Percentiles rank a stretch among this genome's conserved stretches.
Evolutionary conservation across 2,888 invertebrate genomes (phyloP).

Genomic region (Lysandra coridon): DNA sequence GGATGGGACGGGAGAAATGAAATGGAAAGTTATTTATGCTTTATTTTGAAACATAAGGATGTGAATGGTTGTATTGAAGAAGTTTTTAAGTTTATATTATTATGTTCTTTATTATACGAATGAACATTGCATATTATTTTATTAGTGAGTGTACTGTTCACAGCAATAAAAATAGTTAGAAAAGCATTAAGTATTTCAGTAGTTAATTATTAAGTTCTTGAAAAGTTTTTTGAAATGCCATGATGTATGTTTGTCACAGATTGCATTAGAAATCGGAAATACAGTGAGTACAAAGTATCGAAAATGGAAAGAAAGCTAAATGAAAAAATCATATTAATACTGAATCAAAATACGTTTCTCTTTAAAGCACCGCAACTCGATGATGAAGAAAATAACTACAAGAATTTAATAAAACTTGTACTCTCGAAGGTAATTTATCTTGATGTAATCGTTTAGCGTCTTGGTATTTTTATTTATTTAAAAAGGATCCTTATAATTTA

Average conservation of each 20-base stretch:
- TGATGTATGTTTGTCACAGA: too few relatives aligned
- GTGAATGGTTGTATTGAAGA: not conserved
- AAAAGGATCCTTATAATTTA: constrained; percentile 25
- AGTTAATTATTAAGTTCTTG: too few relatives aligned
- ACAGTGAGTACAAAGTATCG: not conserved
- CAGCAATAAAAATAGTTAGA: too few relatives aligned
- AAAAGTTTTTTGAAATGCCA: not conserved
- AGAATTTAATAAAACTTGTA: constrained; percentile 14
- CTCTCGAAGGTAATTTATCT: constrained; percentile 29
- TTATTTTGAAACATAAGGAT: not conserved
- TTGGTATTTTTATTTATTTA: constrained; percentile 26
- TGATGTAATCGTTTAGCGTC: constrained; percentile 25
- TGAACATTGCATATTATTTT: too few relatives aligned
- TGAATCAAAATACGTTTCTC: not conserved
- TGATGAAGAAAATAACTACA: constrained; percentile 31
- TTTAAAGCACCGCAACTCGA: not conserved
- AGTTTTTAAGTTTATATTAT: not conserved
- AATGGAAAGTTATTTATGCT: constrained; percentile 14
- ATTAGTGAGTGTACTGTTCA: too few relatives aligned
- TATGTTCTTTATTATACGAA: too few relatives aligned
- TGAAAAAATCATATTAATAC: not conserved
- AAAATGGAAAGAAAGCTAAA: not conserved
- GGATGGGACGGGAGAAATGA: constrained; percentile 52
- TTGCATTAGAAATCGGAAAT: not conserved
- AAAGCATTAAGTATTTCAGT: too few relatives aligned